A percentile compares a stretch with the other conserved stretches of the same genome.
phyloP scores from a whole-genome alignment of 2,113 vertebrate species.

The Arizona elegans region DNA sequence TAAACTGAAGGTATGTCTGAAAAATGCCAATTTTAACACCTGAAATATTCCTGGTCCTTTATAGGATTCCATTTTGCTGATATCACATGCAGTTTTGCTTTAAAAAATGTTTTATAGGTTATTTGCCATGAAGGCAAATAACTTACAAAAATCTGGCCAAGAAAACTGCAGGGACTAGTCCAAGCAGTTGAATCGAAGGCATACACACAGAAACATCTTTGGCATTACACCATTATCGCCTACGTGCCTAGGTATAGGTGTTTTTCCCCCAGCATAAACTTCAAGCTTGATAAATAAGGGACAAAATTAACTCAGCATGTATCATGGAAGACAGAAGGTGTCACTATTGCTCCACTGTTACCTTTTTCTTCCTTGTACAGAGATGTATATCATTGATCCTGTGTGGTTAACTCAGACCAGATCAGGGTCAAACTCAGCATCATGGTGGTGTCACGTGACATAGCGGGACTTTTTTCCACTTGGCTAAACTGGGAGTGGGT shows the following conservation, averaged over 20 bases:
- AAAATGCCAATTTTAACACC: background rate
- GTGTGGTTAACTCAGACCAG: background rate
- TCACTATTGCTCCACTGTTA: slow-evolving; percentile 14
- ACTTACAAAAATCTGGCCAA: background rate
- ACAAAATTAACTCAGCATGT: background rate
- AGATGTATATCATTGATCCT: background rate
- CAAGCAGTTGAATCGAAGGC: background rate
- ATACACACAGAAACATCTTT: background rate
- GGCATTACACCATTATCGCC: background rate
- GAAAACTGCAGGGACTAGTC: background rate
- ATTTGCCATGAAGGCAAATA: background rate
- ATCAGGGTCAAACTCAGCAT: no score
- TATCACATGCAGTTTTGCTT: background rate
- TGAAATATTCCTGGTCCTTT: background rate
- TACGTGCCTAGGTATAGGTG: background rate
- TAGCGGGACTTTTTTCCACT: no score
- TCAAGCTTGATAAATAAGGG: background rate
- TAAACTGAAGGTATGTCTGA: background rate
- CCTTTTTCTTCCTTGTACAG: background rate
- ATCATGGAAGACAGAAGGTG: slow-evolving; percentile 24
- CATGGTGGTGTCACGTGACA: no score
- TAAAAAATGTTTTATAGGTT: background rate
- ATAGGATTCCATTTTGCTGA: background rate
- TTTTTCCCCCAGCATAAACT: background rate
- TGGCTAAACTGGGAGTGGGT: no score